phyloP scores from a whole-genome alignment of 1,140 invertebrate genomes.

The Leptopilina clavipes region DNA sequence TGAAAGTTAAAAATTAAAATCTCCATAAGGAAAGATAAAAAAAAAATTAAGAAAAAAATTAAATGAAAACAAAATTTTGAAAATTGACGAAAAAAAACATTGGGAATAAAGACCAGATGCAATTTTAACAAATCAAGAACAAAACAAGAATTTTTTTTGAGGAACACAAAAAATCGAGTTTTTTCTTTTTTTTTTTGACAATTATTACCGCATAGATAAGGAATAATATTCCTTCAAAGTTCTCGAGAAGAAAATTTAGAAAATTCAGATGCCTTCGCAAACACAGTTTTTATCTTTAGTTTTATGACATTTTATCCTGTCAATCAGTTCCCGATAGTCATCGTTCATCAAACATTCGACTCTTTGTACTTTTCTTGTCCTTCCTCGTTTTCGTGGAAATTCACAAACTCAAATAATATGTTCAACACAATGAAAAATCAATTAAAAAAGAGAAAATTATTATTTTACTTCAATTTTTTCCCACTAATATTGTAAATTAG shows the following conservation, averaged over 20 bases:
- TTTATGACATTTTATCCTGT: background rate
- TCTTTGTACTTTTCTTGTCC: background rate
- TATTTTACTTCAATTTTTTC: too few relatives aligned
- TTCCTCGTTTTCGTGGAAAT: background rate
- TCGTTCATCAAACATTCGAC: background rate
- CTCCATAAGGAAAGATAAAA: too few relatives aligned
- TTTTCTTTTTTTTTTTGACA: background rate
- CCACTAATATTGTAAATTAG: too few relatives aligned
- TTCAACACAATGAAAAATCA: background rate
- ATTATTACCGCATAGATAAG: background rate
- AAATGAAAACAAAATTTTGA: too few relatives aligned
- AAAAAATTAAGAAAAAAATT: too few relatives aligned
- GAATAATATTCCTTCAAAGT: background rate
- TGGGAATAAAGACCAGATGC: too few relatives aligned
- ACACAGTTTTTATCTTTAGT: background rate
- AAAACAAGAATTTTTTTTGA: too few relatives aligned
- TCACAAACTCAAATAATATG: background rate
- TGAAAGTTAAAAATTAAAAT: too few relatives aligned
- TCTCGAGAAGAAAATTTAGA: conserved; percentile 10
- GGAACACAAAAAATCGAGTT: background rate
- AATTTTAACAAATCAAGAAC: too few relatives aligned
- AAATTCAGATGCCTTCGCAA: conserved; percentile 7
- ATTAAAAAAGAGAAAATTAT: too few relatives aligned
- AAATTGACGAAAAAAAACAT: too few relatives aligned
- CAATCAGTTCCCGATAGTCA: background rate